Percentiles rank a stretch among this genome's conserved stretches.
Conservation (phyloP, 2,113 vertebrate species). For the Bujurquina vittata region DNA sequence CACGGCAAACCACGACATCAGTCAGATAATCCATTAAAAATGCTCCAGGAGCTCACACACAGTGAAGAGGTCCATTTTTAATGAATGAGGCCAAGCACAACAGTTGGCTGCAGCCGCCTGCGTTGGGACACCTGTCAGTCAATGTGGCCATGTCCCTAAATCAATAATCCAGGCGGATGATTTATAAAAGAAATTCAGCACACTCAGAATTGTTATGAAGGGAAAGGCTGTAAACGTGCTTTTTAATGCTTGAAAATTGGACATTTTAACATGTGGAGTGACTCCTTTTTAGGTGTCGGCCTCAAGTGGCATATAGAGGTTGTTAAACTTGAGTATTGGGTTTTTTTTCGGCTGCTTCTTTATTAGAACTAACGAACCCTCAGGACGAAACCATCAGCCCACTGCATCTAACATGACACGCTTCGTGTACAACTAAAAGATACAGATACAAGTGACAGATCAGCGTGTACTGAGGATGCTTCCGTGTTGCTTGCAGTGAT, state of each 20-base stretch:
- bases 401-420: background rate
- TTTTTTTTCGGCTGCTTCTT: background rate
- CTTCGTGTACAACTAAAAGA: background rate
- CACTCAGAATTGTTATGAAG: background rate
- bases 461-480: background rate
- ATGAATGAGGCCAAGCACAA: background rate
- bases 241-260: background rate
- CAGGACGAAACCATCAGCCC: background rate
- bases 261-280: background rate
- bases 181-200: background rate
- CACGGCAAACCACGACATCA: background rate
- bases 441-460: background rate
- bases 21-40: too few species aligned
- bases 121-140: background rate
- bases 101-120: background rate
- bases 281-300: background rate
- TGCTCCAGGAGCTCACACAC: background rate
- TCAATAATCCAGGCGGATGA: slow-evolving; percentile 1
- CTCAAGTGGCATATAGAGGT: background rate
- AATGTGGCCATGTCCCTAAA: background rate
- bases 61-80: background rate
- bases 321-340: background rate
- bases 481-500: background rate
- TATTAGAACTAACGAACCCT: too few species aligned
- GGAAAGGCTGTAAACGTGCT: background rate